These are phyloP conservation scores for Lophotriccus pileatus DNA, from an alignment of 2,797 vertebrate species.

Conservation along the genomic window DNA sequence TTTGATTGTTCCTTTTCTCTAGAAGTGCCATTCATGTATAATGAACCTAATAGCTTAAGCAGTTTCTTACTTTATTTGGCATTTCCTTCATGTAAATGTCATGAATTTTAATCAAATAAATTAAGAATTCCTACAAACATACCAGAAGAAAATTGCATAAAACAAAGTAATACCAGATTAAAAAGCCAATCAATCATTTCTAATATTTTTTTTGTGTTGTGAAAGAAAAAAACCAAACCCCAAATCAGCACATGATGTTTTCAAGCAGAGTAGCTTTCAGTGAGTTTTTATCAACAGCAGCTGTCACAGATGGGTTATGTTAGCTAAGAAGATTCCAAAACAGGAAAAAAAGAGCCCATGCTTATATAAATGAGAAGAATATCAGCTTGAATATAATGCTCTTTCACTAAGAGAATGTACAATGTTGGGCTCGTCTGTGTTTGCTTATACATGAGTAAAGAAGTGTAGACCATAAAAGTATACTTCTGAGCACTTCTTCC, in stretches of 20 bases:
- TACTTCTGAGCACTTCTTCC: not conserved
- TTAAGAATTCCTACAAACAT: not conserved
- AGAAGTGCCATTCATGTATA: not conserved
- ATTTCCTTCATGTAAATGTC: not conserved
- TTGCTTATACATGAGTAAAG: not conserved
- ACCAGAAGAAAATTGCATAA: not conserved
- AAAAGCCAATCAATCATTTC: not conserved
- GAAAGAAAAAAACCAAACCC: not conserved
- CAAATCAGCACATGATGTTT: not conserved
- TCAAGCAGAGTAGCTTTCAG: slow-evolving; percentile 16
- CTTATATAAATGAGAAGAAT: slow-evolving; percentile 18
- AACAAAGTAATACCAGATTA: not conserved
- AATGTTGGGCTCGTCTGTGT: not conserved
- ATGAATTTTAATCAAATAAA: not conserved
- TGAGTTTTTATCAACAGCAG: slow-evolving; percentile 55
- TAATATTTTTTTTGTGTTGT: not conserved
- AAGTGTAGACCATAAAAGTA: not conserved
- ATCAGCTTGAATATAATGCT: slow-evolving; percentile 13
- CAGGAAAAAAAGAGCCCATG: not conserved
- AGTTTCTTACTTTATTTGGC: not conserved
- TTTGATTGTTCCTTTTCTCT: not conserved
- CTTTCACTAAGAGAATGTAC: not conserved
- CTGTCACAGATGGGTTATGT: slow-evolving; percentile 61
- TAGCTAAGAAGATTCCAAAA: slow-evolving; percentile 46
- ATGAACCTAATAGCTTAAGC: not conserved